A percentile compares a stretch with the other conserved stretches of the same genome.
Evolutionary conservation across 2,113 vertebrate genomes (phyloP).

Genomic region (Oncorhynchus mykiss): DNA sequence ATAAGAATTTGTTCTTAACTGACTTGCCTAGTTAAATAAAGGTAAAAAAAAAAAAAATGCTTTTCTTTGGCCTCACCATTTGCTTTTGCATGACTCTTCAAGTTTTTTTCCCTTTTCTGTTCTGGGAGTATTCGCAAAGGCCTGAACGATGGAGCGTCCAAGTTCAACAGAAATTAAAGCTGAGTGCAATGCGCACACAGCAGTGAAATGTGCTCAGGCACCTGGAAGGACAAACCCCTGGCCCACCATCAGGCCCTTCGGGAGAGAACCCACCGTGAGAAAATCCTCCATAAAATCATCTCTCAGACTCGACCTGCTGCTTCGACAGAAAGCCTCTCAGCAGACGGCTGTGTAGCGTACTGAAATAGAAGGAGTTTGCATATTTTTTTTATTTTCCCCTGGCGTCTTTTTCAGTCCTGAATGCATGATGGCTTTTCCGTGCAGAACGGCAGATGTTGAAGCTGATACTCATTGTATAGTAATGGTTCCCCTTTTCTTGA

Average conservation of each 20-base stretch:
- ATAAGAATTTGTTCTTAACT: too few species aligned
- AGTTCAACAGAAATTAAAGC: background rate
- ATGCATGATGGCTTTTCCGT: constrained; percentile 23
- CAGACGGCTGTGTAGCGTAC: background rate
- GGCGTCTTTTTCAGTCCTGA: constrained; percentile 12
- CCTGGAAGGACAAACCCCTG: background rate
- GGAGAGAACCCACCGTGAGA: constrained; percentile 10
- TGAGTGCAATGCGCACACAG: background rate
- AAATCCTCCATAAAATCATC: constrained; percentile 9
- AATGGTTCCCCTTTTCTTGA: background rate
- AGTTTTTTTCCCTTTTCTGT: background rate
- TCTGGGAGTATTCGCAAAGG: background rate
- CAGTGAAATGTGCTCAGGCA: constrained; percentile 4
- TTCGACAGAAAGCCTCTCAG: background rate
- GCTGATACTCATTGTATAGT: background rate
- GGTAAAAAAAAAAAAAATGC: too few species aligned
- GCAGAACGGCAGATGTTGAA: constrained; percentile 22
- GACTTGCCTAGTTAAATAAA: too few species aligned
- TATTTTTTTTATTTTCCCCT: constrained; percentile 6
- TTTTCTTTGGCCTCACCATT: constrained; percentile 6
- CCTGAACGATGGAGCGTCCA: background rate
- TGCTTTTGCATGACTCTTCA: background rate
- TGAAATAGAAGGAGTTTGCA: constrained; percentile 24
- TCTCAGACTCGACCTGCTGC: background rate
- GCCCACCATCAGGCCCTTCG: background rate